Evolutionary conservation across 2,888 invertebrate genomes (phyloP).

Genomic region (Drosophila meridiana): DNA sequence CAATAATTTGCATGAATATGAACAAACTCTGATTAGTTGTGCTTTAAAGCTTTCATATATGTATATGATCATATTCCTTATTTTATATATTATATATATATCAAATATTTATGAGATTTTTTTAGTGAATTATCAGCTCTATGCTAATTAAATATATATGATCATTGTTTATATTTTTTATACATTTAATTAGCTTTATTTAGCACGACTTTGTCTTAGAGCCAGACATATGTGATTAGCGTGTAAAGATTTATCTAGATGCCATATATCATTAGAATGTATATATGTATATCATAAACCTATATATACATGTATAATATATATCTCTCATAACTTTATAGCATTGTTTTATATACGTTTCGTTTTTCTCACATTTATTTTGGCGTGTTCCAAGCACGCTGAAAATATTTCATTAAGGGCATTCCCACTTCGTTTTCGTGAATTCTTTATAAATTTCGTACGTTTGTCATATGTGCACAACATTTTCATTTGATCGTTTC

Average conservation of each 20-base stretch:
- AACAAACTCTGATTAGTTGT: background rate
- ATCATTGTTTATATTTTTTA: background rate
- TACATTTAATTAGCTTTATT: conserved; percentile 32
- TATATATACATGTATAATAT: conserved; percentile 2
- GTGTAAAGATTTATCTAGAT: background rate
- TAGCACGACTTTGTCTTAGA: conserved; percentile 24
- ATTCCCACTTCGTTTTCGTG: conserved; percentile 46
- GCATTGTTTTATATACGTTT: conserved; percentile 29
- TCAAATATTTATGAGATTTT: conserved; percentile 2
- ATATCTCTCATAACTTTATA: background rate
- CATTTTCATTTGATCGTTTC: conserved; percentile 34
- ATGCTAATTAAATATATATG: background rate
- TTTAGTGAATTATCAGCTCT: background rate
- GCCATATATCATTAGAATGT: conserved; percentile 1
- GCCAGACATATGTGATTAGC: conserved; percentile 10
- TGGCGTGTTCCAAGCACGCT: conserved; percentile 10
- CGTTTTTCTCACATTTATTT: conserved; percentile 46
- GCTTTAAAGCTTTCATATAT: background rate
- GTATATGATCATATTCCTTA: background rate
- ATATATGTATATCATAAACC: background rate
- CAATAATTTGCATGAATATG: background rate
- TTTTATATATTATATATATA: background rate
- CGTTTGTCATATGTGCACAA: conserved; percentile 26
- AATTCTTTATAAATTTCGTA: background rate
- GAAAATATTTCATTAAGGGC: conserved; percentile 38